Evolutionary conservation across 2,113 vertebrate genomes (phyloP), one percentile per base, ranked within the genome.

Genomic region (Clupea harengus): DNA sequence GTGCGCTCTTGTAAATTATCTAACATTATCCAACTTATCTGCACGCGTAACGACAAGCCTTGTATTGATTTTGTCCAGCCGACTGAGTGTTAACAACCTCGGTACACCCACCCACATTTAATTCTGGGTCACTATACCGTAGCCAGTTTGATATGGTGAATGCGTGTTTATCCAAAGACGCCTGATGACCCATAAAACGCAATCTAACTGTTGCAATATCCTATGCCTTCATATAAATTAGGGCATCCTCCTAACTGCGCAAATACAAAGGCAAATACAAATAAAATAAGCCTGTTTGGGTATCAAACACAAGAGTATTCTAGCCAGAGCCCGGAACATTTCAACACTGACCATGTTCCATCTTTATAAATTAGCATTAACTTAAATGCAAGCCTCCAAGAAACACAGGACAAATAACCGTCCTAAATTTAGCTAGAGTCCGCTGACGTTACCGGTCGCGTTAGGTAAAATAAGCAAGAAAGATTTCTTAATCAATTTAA

Each of bases 121-220:
- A 87, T 87, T 89, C 57, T 87, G 88, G 87, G 88, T 92, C 89
- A 91, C 87, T 86, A 84, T 87, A 87, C 86, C 85, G 89, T 91
- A 78, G 72, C 88, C 85, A 84, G 82, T 83, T 87, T 78, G 52
- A 72, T 78, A 15, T n/a, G 44, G 44, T 60, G 10, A 81, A 28
- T 81, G 78, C 39, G 72, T 78, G 72, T 32, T 46, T 81, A 86
- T 15, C 22, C 32, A 44, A 78, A 78, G 8, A 15, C 72, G 28
- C 64, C 60, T 2, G 22, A 64, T 64, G 22, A 72, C 64, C 64
- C 25, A 32, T 72, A 28, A 39, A 78, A 10, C 39, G 39, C 32
- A 78, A 78, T 78, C 13, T 39, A 78, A 78, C 72, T 78, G 28
- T 39, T 78, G 72, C 72, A 78, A 78, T 78, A 28, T 67, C 64